Base-by-base conservation (phyloP, 2,113 vertebrate genomes). In the Colossoma macropomum region DNA sequence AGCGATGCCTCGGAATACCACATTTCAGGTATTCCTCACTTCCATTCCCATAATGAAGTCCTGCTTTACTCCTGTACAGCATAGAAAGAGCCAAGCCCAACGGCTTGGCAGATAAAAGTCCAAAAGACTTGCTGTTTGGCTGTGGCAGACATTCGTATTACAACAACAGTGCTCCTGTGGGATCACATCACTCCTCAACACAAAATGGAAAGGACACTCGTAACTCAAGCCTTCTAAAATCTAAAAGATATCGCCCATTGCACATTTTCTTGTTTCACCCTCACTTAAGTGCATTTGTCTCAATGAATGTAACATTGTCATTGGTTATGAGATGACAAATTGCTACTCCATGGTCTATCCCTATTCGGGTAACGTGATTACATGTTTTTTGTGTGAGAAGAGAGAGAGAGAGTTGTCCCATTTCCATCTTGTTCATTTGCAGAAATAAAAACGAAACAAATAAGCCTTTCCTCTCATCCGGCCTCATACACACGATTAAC, bases 401-500 rank as follows among this genome's bases (percentile, higher is more conserved):
- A 38, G 27, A 19, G 38, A 60, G 28, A 75, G 10, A 27, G 3
- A 48, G 79, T 41, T 68, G 5, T 54, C 79, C 50, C 19, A 23
- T 78, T 82, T 81, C 41, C 62, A n/a, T 80, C 60, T 25, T 6
- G 32, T 59, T 34, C 63, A 41, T 56, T 50, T 19, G 52, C 69
- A 65, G 62, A 82, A 86, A 79, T 66, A 34, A 79, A 52, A 79
- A 76, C 0, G 19, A 70, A 62, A 73, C 87, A 56, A 89, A 48
- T 82, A 81, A 92, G 91, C 91, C 90, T 89, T 88, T 82, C 87
- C 84, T 91, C 86, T 88, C 76, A 84, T 90, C 92, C 90, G 17
- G 69, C 62, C 68, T 69, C 62, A 54, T 25, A 89, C 76, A 77
- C 60, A 91, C 93, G 82, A 95, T 93, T 91, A 94, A 95, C 90